Percentiles rank a stretch among this genome's conserved stretches.
Evolutionary conservation across 1,140 invertebrate genomes (phyloP).

Genomic region (Neotoxoptera formosana): DNA sequence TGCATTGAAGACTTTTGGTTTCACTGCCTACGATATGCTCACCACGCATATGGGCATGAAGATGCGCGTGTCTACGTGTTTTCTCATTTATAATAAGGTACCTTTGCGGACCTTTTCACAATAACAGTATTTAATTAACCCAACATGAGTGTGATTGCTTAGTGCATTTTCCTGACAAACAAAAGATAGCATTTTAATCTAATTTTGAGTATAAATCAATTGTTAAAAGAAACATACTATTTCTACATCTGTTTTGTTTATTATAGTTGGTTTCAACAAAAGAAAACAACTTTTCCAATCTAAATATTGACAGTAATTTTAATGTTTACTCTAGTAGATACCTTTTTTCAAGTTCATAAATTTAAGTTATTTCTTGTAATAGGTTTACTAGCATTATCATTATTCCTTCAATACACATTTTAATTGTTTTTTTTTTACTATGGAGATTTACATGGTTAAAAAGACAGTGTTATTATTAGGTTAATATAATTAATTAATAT

Average conservation of each 20-base stretch:
- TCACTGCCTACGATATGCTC: conserved; percentile 82
- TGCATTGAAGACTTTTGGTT: conserved; percentile 73
- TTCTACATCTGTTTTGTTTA: neutral
- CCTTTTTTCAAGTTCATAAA: neutral
- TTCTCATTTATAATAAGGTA: conserved; percentile 85
- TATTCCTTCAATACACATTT: neutral
- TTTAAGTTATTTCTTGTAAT: neutral
- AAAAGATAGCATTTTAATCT: conserved; percentile 42
- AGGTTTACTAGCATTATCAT: neutral
- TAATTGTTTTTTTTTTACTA: neutral
- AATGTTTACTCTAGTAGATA: neutral
- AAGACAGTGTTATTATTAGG: neutral
- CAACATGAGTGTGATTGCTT: conserved; percentile 40
- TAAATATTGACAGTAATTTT: neutral
- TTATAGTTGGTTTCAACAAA: neutral
- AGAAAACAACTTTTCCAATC: neutral
- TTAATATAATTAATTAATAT: neutral
- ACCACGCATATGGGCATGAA: conserved; percentile 80
- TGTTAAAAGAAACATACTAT: neutral
- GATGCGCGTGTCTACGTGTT: conserved; percentile 78
- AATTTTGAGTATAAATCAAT: neutral
- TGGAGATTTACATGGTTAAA: neutral
- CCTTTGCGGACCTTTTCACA: conserved; percentile 53
- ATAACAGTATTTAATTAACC: conserved; percentile 27
- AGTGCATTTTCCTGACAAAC: conserved; percentile 32